Evolutionary conservation across 2,888 invertebrate species (phyloP), one percentile per base, ranked within the genome.

Genomic region (Teinopalpus imperialis): DNA sequence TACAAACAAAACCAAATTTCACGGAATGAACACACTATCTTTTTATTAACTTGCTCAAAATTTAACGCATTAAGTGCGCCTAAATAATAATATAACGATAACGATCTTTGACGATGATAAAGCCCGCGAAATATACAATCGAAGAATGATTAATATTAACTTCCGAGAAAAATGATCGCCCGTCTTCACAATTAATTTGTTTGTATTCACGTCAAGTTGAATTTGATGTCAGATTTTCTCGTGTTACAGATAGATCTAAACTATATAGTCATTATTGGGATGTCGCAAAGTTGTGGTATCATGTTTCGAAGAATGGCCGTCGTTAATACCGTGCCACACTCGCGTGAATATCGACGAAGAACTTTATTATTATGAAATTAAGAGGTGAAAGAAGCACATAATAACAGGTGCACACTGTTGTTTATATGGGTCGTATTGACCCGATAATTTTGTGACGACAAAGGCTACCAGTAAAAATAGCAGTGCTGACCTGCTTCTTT

Each of bases 201-300:
- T 10, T 20, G 5, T 7, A 40, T 43, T 29, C 26, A 23, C 8
- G 13, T 34, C 35, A 21, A n/a, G 20, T 20, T 13, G 20, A 21
- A 35, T 35, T 35, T 35, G 29, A 35, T 27, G 8, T 43, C 14
- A 23, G 35, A 36, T 35, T 21, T 43, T 30, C 40, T 30, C 35
- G 29, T 14, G 26, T 35, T 26, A 29, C 13, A 4, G 14, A 27
- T 37, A 26, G 21, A 14, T 8, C 10, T 30, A 14, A 30, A 43
- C 31, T 30, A 31, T 20, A 3, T 18, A 37, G 37, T 43, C 20
- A n/a, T 30, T 36, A 29, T 44, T 37, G 16, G 31, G 7, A 26
- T 44, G 37, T 44, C 44, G 32, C 37, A 44, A 37, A 44, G 31
- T 37, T 37, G 31, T 44, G 37, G 26, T 44, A 44, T 44, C 44